Evolutionary conservation across 2,113 vertebrate genomes (phyloP).

Genomic region (Urocynchramus pylzowi): DNA sequence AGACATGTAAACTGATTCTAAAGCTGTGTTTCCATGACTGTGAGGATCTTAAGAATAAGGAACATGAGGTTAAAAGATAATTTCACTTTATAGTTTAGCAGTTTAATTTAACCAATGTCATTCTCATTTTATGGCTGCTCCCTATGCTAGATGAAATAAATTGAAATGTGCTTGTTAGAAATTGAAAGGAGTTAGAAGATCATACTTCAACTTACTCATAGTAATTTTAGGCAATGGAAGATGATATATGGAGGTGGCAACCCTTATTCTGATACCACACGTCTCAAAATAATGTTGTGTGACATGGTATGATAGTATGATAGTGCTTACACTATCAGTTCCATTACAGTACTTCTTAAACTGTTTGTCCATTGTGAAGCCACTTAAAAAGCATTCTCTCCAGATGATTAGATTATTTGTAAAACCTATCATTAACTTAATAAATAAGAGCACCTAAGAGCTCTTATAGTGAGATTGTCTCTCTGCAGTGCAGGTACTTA

Average conservation of each 20-base stretch:
- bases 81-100: neutral
- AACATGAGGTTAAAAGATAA: neutral
- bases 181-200: neutral
- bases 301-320: neutral
- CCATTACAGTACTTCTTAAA: neutral
- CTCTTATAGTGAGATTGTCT: neutral
- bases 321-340: neutral
- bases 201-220: neutral
- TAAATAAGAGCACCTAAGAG: neutral
- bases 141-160: neutral
- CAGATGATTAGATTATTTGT: neutral
- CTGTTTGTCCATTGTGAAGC: neutral
- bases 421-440: neutral
- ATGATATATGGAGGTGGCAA: neutral
- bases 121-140: slow-evolving; percentile 4
- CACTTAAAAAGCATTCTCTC: neutral
- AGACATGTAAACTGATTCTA: neutral
- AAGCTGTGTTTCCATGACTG: neutral
- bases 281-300: neutral
- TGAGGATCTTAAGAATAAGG: neutral
- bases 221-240: neutral
- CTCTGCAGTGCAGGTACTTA: neutral
- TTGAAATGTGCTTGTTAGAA: slow-evolving; percentile 10
- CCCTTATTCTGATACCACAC: neutral
- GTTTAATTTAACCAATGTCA: slow-evolving; percentile 16